These are phyloP conservation scores for Sebastes minor DNA, from an alignment of 2,797 vertebrate species.

Conservation along the genomic window DNA sequence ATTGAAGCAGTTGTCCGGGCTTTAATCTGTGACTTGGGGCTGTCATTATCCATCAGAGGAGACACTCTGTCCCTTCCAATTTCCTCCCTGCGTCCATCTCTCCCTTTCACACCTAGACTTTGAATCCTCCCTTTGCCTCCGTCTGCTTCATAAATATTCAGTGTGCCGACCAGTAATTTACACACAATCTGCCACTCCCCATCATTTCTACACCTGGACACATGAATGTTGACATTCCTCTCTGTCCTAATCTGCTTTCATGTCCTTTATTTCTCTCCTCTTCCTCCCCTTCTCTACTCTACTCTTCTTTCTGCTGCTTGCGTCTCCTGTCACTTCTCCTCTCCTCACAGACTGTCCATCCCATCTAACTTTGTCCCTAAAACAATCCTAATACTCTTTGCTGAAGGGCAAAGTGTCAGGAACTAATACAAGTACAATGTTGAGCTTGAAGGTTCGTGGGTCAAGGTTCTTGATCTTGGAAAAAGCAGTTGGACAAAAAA, in stretches of 20 bases:
- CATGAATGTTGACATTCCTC: slow-evolving; percentile 67
- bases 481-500: neutral
- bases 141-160: slow-evolving; percentile 82
- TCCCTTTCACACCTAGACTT: slow-evolving; percentile 52
- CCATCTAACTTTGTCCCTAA: slow-evolving; percentile 16
- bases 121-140: slow-evolving; percentile 50
- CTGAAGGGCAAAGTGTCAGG: slow-evolving; percentile 9
- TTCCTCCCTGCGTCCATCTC: slow-evolving; percentile 62
- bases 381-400: neutral
- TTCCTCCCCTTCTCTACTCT: slow-evolving; percentile 2
- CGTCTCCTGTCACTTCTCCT: slow-evolving; percentile 38
- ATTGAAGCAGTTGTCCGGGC: slow-evolving; percentile 59
- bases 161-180: slow-evolving; percentile 49
- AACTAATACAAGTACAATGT: neutral
- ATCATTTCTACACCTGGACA: slow-evolving; percentile 71
- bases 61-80: slow-evolving; percentile 74
- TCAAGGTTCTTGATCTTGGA: neutral
- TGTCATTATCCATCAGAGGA: slow-evolving; percentile 75
- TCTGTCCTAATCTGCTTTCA: slow-evolving; percentile 61
- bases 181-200: slow-evolving; percentile 53
- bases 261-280: slow-evolving; percentile 49
- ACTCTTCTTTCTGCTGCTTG: neutral
- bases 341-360: slow-evolving; percentile 19
- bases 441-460: neutral
- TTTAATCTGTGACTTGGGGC: slow-evolving; percentile 70